Evolutionary conservation across 2,888 invertebrate genomes (phyloP), one percentile per base, ranked within the genome.

Genomic region (Tillus elongatus): DNA sequence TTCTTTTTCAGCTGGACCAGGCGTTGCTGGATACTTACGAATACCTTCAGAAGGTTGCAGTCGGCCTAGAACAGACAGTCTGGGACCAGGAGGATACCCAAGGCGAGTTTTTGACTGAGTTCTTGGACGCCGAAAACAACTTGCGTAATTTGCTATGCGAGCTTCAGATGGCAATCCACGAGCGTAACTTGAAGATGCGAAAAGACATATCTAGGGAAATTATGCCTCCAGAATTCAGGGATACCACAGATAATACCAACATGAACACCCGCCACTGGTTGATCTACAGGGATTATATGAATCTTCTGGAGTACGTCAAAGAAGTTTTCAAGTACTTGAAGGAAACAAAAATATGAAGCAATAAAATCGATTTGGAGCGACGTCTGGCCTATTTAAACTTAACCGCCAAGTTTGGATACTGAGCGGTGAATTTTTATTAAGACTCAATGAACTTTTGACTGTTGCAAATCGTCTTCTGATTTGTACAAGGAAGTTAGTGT

Each of bases 31-130:
- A 73, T 37, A 70, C 77, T 56, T 82, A 78, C 64, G 72, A 75
- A 52, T 74, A 73, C 46, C 66, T 85, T 58, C 83, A 85, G 63
- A 75, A 73, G 66, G 71, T 78, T 42, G 81, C 82, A 1, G 81
- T 82, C 3, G 80, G 77, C 15, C 57, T 84, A 39, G 75, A 83
- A 52, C 76, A 77, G 51, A 71, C 82, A 33, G 68, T 72, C 24
- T 65, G 69, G 61, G 77, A 79, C 48, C 72, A 74, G 45, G 68
- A 74, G 13, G 69, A 74, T 30, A 52, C 70, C 35, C 63, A 63
- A 12, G 67, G 52, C 28, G 51, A 56, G 13, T 73, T 73, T 53
- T 52, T 61, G 42, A 57, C 64, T 9, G 66, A 75, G 41, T 78
- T 83, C 57, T 67, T 64, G 33, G 65, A 70, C 29, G 71, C 76